A percentile compares a stretch with the other conserved stretches of the same genome.
phyloP scores from a whole-genome alignment of 2,797 vertebrate species.

The Dromococcyx pavoninus region DNA sequence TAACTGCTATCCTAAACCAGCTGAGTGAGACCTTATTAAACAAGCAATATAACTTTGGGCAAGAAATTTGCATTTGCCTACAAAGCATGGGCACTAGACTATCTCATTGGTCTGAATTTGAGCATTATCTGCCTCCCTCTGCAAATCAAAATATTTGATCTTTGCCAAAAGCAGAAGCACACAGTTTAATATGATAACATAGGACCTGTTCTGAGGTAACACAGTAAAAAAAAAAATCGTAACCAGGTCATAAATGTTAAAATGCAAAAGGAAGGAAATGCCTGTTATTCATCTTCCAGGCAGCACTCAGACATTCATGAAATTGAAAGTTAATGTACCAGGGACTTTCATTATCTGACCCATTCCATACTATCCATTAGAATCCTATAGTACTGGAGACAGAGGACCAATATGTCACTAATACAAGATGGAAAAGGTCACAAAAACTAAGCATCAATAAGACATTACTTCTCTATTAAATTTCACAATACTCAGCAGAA shows the following conservation, averaged over 20 bases:
- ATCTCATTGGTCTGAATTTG: slow-evolving; percentile 26
- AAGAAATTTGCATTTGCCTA: background rate
- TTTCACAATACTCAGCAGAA: slow-evolving; percentile 77
- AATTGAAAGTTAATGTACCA: slow-evolving; percentile 90
- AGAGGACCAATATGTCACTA: slow-evolving; percentile 81
- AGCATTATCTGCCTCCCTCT: slow-evolving; percentile 21
- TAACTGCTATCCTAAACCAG: background rate
- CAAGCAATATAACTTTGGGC: background rate
- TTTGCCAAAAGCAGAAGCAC: slow-evolving; percentile 62
- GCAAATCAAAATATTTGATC: slow-evolving; percentile 56
- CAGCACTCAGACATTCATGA: slow-evolving; percentile 85
- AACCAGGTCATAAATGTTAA: slow-evolving; percentile 79
- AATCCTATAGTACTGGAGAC: slow-evolving; percentile 74
- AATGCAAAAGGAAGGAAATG: slow-evolving; percentile 77
- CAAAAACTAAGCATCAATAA: slow-evolving; percentile 80
- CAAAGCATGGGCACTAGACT: slow-evolving; percentile 29
- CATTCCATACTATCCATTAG: slow-evolving; percentile 80
- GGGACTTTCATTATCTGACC: slow-evolving; percentile 86
- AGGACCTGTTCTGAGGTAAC: slow-evolving; percentile 64
- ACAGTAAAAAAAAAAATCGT: slow-evolving; percentile 19
- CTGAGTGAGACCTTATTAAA: slow-evolving; percentile 21
- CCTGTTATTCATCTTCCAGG: slow-evolving; percentile 80
- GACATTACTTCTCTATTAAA: slow-evolving; percentile 77
- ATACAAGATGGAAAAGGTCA: slow-evolving; percentile 80
- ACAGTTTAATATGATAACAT: slow-evolving; percentile 51